phyloP scores from a whole-genome alignment of 1,140 invertebrate species.

The Diachasma alloeum region DNA sequence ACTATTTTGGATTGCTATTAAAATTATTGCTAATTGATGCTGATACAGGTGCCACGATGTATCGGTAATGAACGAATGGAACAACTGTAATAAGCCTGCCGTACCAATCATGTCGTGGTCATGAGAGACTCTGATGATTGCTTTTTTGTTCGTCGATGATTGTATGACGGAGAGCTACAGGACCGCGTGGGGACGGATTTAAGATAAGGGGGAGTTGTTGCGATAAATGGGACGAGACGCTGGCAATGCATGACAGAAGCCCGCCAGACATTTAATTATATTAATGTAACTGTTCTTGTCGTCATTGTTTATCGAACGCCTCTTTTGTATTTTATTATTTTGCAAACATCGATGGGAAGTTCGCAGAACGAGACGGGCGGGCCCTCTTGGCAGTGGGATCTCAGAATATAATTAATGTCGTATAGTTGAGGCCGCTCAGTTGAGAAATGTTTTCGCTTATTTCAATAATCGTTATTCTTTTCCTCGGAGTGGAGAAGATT shows the following conservation, averaged over 20 bases:
- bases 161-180: slow-evolving; percentile 12
- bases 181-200: slow-evolving; percentile 2
- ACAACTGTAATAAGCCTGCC: not conserved
- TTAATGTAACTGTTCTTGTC: not conserved
- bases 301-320: too few species aligned
- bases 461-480: not conserved
- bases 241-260: not conserved
- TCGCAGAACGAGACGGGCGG: too few species aligned
- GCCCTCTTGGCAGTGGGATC: too few species aligned
- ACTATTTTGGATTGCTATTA: not conserved
- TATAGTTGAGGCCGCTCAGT: too few species aligned
- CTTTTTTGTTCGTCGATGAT: slow-evolving; percentile 6
- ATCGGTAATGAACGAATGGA: not conserved
- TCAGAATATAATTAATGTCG: too few species aligned
- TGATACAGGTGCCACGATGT: not conserved
- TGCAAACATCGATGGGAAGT: too few species aligned
- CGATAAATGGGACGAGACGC: slow-evolving; percentile 9
- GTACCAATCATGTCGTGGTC: slow-evolving; percentile 6
- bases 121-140: slow-evolving; percentile 14
- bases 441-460: too few species aligned
- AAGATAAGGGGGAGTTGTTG: slow-evolving; percentile 15
- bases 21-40: not conserved
- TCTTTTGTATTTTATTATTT: too few species aligned
- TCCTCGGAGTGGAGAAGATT: not conserved
- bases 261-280: not conserved